Conservation (phyloP, 2,113 vertebrate genomes). For the Elachura formosa region DNA sequence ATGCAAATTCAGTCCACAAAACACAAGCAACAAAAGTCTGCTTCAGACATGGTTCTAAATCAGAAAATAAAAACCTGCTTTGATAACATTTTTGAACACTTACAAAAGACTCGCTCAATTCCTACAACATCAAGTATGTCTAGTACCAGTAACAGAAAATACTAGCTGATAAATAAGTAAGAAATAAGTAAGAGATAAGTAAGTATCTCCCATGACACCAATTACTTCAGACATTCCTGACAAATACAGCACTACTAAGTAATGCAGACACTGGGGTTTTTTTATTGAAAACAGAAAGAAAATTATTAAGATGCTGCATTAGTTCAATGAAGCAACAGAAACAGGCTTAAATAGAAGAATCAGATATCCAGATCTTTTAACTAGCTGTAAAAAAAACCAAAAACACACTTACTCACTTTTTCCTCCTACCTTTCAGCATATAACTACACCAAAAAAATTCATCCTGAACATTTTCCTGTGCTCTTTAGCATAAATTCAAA, state of each 20-base stretch:
- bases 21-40: neutral
- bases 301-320: neutral
- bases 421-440: neutral
- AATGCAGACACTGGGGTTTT: neutral
- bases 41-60: neutral
- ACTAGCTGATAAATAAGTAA: neutral
- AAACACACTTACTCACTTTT: neutral
- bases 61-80: neutral
- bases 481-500: neutral
- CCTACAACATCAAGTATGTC: neutral
- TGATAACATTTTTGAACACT: neutral
- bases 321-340: neutral
- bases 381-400: neutral
- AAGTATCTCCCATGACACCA: neutral
- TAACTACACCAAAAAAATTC: neutral
- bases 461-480: neutral
- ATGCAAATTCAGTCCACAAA: neutral
- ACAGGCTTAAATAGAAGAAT: neutral
- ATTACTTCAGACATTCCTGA: neutral
- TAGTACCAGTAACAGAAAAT: neutral
- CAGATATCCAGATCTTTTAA: neutral
- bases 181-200: no score
- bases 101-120: neutral
- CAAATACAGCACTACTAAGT: neutral
- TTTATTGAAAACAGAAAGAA: neutral